Evolutionary conservation across 2,888 invertebrate genomes (phyloP), one percentile per base, ranked within the genome.

Genomic region (Heteropelma amictum): DNA sequence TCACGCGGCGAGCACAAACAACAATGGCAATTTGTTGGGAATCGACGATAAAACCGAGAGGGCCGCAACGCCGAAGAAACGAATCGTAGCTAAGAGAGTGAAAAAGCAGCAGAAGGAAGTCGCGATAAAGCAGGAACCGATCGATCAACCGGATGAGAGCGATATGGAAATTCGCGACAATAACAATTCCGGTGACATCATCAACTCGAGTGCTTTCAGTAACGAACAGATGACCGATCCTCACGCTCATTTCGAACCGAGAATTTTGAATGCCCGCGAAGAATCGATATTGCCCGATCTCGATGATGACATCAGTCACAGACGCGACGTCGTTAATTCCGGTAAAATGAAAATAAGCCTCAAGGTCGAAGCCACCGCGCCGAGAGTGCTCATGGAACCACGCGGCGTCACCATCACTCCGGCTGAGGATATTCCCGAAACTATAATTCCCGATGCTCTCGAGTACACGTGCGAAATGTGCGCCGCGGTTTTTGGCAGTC

Each of bases 381-480:
- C 49, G 49, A 71, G 75, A 67, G 49, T 75, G 0, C 5, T 67
- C 21, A 26, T 75, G 7, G 71, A 71, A 42, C 54, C 71, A 0
- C 60, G 71, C 0, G 71, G 71, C 4, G 42, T 75, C 0, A 71
- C 70, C 1, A 45, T 76, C 4, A 72, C 90, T 56, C 84, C 89
- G 0, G 87, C 90, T 69, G 85, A 88, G 19, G 90, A 85, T 33
- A 89, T 87, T 83, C 90, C 77, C 77, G 91, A 84, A 88, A 91
- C 86, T 86, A 91, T 88, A 81, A 91, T 83, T 89, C 91, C 81
- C 85, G 93, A 90, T 81, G 91, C 85, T 67, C 90, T 87, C 78
- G 93, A 93, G 45, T 95, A 92, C 89, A 93, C 93, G 80, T 96
- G 96, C 86, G 95, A 95, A 88, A 95, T 96, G 94, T 96, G 96